Percentiles rank a stretch among this genome's conserved stretches.
Evolutionary conservation across 2,888 invertebrate genomes (phyloP).

Genomic region (Mythimna vitellina): DNA sequence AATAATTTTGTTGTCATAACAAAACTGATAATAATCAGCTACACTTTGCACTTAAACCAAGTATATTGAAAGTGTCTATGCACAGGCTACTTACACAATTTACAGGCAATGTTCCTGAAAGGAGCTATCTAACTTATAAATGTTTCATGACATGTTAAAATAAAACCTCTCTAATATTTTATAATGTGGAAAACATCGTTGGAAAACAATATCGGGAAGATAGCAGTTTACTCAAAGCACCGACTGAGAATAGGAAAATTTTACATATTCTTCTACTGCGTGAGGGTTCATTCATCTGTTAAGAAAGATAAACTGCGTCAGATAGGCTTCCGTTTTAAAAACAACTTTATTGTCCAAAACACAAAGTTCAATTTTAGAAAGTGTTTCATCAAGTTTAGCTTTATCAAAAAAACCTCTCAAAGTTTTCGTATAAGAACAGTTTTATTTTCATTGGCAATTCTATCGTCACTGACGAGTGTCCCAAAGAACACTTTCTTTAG

Average conservation of each 20-base stretch:
- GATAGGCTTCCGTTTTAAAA: conserved; percentile 56
- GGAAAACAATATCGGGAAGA: conserved; percentile 70
- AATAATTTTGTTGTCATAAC: neutral
- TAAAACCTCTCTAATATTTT: conserved; percentile 62
- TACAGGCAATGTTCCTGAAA: conserved; percentile 45
- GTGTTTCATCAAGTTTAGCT: conserved; percentile 49
- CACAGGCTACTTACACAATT: conserved; percentile 21
- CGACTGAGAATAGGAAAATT: conserved; percentile 66
- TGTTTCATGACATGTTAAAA: conserved; percentile 55
- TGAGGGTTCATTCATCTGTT: conserved; percentile 81
- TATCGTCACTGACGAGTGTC: conserved; percentile 46
- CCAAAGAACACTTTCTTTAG: conserved; percentile 36
- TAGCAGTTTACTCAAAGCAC: conserved; percentile 65
- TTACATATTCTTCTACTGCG: conserved; percentile 78
- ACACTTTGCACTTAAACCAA: conserved; percentile 33
- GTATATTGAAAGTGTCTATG: conserved; percentile 27
- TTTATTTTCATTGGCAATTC: conserved; percentile 60
- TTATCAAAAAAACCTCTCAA: conserved; percentile 50
- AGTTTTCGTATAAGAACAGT: conserved; percentile 40
- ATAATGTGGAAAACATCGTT: conserved; percentile 71
- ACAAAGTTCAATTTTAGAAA: conserved; percentile 50
- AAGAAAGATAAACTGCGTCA: conserved; percentile 80
- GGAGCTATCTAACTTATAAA: conserved; percentile 48
- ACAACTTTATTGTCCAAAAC: conserved; percentile 39
- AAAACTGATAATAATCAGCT: conserved; percentile 2